Conservation (phyloP, 2,797 vertebrate genomes). For the Siniperca undulata region DNA sequence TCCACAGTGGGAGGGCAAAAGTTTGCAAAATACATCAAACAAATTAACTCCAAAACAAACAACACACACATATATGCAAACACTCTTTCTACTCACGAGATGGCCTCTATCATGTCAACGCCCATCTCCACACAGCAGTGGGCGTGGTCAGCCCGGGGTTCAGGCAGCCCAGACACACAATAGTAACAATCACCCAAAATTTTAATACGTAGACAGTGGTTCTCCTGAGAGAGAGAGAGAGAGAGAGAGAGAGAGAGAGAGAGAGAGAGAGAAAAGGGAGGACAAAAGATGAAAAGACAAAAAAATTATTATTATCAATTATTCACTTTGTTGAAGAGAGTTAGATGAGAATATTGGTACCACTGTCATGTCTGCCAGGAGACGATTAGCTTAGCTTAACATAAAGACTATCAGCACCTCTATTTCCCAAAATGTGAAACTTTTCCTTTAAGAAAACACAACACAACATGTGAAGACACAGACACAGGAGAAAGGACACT, state of each 20-base stretch:
- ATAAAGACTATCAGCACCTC: background rate
- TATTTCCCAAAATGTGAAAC: background rate
- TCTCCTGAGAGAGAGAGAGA: conserved; percentile 85
- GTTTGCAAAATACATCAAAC: background rate
- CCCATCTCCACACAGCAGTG: conserved; percentile 99
- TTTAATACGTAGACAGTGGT: conserved; percentile 97
- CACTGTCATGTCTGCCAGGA: too few relatives aligned
- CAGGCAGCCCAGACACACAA: conserved; percentile 95
- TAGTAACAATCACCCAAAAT: conserved; percentile 99
- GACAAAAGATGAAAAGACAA: background rate
- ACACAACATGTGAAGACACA: background rate
- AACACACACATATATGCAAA: conserved; percentile 1
- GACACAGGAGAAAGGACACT: background rate
- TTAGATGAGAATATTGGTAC: too few relatives aligned
- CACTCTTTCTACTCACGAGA: conserved; percentile 89
- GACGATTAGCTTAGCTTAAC: too few relatives aligned
- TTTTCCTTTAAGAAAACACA: background rate
- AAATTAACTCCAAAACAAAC: background rate
- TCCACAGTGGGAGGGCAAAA: background rate
- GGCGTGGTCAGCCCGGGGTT: conserved; percentile 95
- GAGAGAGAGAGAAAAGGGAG: background rate
- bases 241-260: background rate
- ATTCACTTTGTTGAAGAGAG: too few relatives aligned
- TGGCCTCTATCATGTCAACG: conserved; percentile 98
- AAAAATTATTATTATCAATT: background rate